Conservation (phyloP, 64 coral and sea anemone species). For the Porites lutea region DNA sequence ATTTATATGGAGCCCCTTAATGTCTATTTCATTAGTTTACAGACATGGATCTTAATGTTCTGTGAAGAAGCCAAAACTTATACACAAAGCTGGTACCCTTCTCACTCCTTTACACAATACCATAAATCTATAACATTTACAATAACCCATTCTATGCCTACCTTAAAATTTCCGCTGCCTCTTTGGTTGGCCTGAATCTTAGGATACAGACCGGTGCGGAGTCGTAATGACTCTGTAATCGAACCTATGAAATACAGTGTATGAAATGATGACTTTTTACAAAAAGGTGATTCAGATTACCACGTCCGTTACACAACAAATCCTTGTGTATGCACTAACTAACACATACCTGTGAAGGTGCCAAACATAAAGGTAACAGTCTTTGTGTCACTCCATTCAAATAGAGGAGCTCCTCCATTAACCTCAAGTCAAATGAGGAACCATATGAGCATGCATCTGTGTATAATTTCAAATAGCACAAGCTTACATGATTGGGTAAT, state of each 20-base stretch:
- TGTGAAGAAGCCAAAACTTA: slow-evolving; percentile 3
- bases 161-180: neutral
- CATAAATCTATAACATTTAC: neutral
- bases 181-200: slow-evolving; percentile 6
- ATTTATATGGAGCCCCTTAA: neutral
- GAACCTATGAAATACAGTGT: neutral
- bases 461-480: neutral
- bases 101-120: slow-evolving; percentile 13
- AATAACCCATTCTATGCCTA: slow-evolving; percentile 4
- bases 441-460: neutral
- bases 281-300: neutral
- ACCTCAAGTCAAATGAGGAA: neutral
- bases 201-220: neutral
- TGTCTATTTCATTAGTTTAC: neutral
- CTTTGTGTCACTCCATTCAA: neutral
- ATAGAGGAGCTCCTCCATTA: neutral
- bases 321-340: neutral
- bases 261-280: slow-evolving; percentile 2
- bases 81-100: neutral
- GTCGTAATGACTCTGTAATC: neutral
- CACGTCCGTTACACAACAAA: neutral
- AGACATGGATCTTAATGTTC: neutral
- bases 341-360: slow-evolving; percentile 20
- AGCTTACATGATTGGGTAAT: neutral
- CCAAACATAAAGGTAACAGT: neutral